Base-by-base conservation (phyloP, 2,888 invertebrate species). In the Ptilodon capucinus region DNA sequence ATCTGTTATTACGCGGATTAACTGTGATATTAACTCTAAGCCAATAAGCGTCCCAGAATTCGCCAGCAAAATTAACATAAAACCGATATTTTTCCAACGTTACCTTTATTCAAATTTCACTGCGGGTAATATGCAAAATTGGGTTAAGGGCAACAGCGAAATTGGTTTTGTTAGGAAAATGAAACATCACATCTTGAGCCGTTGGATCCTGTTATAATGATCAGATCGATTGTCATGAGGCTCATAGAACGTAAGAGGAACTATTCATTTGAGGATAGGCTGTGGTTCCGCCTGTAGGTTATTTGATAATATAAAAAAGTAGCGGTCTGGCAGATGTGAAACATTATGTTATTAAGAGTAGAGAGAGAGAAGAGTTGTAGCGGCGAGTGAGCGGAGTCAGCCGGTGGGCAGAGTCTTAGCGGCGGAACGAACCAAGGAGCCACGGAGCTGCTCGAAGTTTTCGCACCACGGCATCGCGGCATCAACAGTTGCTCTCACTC, bases 1-100 rank as follows among this genome's bases (percentile, higher is more conserved):
- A 44, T 44, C 44, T 40, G 21, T 11, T 40, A 39, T 44, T 44
- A 44, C 32, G 6, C 14, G 32, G 44, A 44, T 44, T 44, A 44
- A 21, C 16, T 32, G 19, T 34, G 40, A 40, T 39, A 44, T 44
- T 44, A 44, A 40, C 44, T 30, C 38, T 16, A 19, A 19, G 9
- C 45, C 14, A 40, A 40, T 35, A 28, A 25, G 16, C 40, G 14
- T 16, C 14, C 16, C 45, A 19, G 34, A 25, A 46, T 18, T 19
- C 36, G 32, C 34, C 21, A n/a, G 18, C 38, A 13, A 44, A 44
- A 44, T 44, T 44, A 44, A 38, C 43, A 44, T 44, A 44, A 38
- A 44, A 13, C 38, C 38, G 36, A 38, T 38, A 38, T 44, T 28
- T 36, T 44, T 44, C 43, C 38, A n/a, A 9, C 25, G 25, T 21